These are phyloP conservation scores for Eilema sororculum DNA, from an alignment of 2,888 invertebrate species.

Conservation along the genomic window DNA sequence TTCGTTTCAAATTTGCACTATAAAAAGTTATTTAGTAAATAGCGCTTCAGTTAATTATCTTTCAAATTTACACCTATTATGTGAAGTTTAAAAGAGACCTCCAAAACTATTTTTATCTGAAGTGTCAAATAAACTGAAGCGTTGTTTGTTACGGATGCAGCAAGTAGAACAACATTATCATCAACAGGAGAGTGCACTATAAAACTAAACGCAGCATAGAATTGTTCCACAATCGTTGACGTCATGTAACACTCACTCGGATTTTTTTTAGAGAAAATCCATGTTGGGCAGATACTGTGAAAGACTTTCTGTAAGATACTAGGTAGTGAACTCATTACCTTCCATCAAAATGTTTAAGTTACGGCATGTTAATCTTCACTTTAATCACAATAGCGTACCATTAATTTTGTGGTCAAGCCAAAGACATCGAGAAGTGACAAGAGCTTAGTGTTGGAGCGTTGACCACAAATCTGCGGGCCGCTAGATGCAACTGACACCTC, in stretches of 20 bases:
- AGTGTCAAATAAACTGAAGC: not conserved
- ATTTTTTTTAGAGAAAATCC: no score
- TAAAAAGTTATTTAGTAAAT: not conserved
- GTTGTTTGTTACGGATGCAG: not conserved
- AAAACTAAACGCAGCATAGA: not conserved
- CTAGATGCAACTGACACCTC: slow-evolving; percentile 75
- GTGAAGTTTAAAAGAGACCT: no score
- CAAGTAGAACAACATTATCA: not conserved
- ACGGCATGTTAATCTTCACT: not conserved
- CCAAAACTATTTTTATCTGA: no score
- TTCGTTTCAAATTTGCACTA: no score
- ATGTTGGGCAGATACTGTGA: no score
- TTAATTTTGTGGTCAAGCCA: slow-evolving; percentile 68
- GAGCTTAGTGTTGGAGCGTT: slow-evolving; percentile 62
- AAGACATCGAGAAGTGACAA: slow-evolving; percentile 65
- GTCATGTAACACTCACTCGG: no score
- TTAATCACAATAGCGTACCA: slow-evolving; percentile 58
- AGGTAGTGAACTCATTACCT: not conserved
- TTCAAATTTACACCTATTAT: not conserved
- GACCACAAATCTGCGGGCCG: slow-evolving; percentile 83
- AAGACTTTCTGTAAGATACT: no score
- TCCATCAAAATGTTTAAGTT: not conserved
- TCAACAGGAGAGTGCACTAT: not conserved
- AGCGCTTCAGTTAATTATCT: not conserved
- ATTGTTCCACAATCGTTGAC: not conserved